Base-by-base conservation (phyloP, 2,113 vertebrate genomes). In the Microtus montanus region DNA sequence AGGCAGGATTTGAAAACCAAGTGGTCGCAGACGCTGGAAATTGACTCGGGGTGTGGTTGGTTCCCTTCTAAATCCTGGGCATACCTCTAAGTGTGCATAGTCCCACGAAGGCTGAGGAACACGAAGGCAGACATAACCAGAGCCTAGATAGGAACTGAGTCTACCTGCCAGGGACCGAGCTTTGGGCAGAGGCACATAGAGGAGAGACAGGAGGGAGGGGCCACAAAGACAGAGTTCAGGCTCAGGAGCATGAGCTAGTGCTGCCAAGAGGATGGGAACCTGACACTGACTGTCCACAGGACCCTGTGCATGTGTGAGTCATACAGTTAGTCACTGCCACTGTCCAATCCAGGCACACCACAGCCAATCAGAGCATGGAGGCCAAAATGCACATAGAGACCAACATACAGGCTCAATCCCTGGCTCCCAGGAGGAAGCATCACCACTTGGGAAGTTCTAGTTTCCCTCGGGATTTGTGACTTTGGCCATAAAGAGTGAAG, bases 271-370 rank as follows among this genome's bases (percentile, higher is more conserved):
- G 30, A 4, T 4, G 2, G 47, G 30, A 54, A 33, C 17, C 17
- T 35, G 17, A 79, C 30, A 22, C 17, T 12, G 49, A 1, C 1
- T 52, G 64, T 11, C 64, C 11, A 54, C 19, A 80, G 17, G 19
- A 19, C 11, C 20, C 33, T 54, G 4, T 24, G 49, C 9, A 12
- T 22, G 33, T n/a, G 1, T 2, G 10, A 22, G 9, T 5, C 10
- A 19, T 10, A 54, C 5, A 79, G 9, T n/a, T 35, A 58, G 33
- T 41, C 71, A 22, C 70, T 22, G 15, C 19, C 52, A n/a, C 35
- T 24, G 19, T n/a, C 4, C 11, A n/a, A 2, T n/a, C 5, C 33
- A 80, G 11, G 33, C 52, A n/a, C 14, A 1, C 1, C 7, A 2
- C 11, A 80, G 78, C 19, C 20, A n/a, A 58, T 22, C 78, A n/a